phyloP scores from a whole-genome alignment of 2,113 vertebrate genomes.

The Loxodonta africana region DNA sequence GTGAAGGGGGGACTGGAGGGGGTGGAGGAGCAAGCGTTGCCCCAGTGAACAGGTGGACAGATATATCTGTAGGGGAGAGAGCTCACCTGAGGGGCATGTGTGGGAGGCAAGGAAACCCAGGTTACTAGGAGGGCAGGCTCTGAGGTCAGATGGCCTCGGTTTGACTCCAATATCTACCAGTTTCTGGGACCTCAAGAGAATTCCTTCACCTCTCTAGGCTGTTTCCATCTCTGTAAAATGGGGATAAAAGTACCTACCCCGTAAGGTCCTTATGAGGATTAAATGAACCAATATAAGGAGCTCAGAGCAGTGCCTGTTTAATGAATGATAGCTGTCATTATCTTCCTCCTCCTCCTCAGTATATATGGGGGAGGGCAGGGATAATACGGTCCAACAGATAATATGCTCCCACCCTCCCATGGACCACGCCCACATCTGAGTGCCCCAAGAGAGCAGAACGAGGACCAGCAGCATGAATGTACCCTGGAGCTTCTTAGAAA shows the following conservation, averaged over 20 bases:
- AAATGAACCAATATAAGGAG: background rate
- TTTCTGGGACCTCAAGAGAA: background rate
- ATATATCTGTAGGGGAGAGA: background rate
- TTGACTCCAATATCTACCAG: background rate
- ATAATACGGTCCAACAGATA: too few species aligned
- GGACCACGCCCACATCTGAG: too few species aligned
- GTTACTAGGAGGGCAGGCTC: background rate
- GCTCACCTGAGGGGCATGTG: background rate
- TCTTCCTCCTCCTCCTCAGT: rapidly evolving
- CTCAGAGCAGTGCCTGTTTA: background rate
- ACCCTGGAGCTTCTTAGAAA: background rate
- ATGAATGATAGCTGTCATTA: background rate
- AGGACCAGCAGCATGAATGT: background rate
- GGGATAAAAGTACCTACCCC: background rate
- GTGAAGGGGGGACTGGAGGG: background rate
- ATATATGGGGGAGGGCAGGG: background rate
- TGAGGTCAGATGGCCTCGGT: background rate
- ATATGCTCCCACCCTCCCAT: too few species aligned
- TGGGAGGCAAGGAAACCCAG: background rate
- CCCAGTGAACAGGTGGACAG: background rate
- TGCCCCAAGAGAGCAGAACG: too few species aligned
- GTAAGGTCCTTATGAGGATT: background rate
- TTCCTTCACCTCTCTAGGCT: background rate
- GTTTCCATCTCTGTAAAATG: conserved; percentile 59
- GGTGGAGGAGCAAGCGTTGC: background rate